phyloP scores from a whole-genome alignment of 2,113 vertebrate genomes.

The Corythornis cristatus region DNA sequence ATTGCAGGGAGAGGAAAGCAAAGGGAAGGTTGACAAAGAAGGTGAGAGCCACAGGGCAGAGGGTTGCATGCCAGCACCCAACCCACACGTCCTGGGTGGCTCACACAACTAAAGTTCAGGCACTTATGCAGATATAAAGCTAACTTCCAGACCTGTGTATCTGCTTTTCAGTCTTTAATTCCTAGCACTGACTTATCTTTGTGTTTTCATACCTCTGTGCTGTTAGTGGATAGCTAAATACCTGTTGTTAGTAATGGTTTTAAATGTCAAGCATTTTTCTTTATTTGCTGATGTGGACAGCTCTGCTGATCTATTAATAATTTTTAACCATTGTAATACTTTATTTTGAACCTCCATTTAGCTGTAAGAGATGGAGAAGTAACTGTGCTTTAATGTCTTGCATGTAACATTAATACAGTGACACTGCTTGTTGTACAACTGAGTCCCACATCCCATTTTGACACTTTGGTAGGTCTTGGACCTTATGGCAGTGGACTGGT shows the following conservation, averaged over 20 bases:
- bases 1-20: not conserved
- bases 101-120: not conserved
- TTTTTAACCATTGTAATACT: conserved; percentile 28
- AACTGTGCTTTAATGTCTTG: not conserved
- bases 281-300: not conserved
- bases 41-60: not conserved
- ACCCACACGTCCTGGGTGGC: not conserved
- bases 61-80: not conserved
- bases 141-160: not conserved
- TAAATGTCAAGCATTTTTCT: conserved; percentile 38
- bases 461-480: not conserved
- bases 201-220: not conserved
- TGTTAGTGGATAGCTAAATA: not conserved
- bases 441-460: not conserved
- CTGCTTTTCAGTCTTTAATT: not conserved
- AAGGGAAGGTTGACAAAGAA: not conserved
- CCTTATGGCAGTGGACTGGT: not conserved
- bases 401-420: not conserved
- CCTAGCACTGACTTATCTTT: not conserved
- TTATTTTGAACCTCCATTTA: not conserved
- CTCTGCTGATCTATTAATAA: not conserved
- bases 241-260: conserved; percentile 20
- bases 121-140: not conserved
- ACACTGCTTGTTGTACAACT: not conserved
- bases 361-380: not conserved